Conservation (phyloP, 2,888 invertebrate species). For the Hypsopygia costalis region DNA sequence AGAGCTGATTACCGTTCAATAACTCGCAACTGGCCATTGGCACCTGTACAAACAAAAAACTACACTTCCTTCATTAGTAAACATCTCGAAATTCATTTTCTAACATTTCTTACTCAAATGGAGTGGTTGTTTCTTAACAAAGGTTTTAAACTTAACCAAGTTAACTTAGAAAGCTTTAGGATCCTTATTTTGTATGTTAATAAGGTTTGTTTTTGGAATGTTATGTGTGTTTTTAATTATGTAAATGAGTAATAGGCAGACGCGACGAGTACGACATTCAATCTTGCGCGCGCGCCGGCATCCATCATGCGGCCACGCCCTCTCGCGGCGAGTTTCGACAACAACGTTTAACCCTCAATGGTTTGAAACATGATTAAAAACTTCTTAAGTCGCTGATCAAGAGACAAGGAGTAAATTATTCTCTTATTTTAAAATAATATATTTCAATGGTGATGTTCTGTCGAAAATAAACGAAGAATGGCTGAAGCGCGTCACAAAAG, state of each 20-base stretch:
- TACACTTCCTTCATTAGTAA: constrained; percentile 24
- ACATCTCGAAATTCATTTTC: constrained; percentile 23
- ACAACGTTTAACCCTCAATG: constrained; percentile 33
- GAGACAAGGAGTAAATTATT: constrained; percentile 6
- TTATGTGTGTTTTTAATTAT: neutral
- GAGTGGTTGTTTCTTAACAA: constrained; percentile 9
- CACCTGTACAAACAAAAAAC: constrained; percentile 8
- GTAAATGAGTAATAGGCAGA: constrained; percentile 16
- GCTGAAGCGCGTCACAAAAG: too few species aligned
- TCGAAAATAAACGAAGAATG: too few species aligned
- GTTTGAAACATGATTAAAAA: constrained; percentile 47
- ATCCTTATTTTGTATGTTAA: neutral
- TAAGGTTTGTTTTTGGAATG: constrained; percentile 8
- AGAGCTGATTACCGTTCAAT: neutral
- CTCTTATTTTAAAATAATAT: neutral
- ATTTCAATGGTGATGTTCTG: neutral
- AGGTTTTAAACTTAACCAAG: constrained; percentile 14
- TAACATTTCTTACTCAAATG: constrained; percentile 19
- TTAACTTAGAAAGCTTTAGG: neutral
- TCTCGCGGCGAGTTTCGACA: constrained; percentile 36
- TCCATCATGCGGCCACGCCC: constrained; percentile 71
- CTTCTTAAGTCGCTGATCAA: constrained; percentile 21
- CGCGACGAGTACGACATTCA: constrained; percentile 36
- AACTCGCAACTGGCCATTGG: neutral
- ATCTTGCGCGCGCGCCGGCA: constrained; percentile 46